Evolutionary conservation across 2,888 invertebrate genomes (phyloP).

Genomic region (Polia nebulosa): DNA sequence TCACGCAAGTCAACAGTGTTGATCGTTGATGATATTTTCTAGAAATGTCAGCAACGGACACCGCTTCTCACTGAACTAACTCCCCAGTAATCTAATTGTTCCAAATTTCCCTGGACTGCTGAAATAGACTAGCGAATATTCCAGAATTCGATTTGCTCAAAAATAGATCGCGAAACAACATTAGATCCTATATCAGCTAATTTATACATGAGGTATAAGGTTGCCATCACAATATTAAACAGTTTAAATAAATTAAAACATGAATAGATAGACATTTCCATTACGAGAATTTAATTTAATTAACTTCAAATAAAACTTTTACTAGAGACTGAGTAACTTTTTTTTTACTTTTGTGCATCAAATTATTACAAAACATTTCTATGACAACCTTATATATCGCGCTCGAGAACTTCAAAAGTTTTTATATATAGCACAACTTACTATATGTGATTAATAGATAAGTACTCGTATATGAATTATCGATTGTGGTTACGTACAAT

Average conservation of each 20-base stretch:
- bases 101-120: conserved; percentile 81
- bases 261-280: conserved; percentile 20
- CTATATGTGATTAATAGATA: conserved; percentile 56
- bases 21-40: conserved; percentile 88
- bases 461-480: conserved; percentile 56
- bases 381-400: conserved; percentile 84
- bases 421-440: conserved; percentile 43
- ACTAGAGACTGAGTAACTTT: conserved; percentile 18
- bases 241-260: conserved; percentile 31
- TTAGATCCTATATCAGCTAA: conserved; percentile 70
- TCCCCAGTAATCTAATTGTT: conserved; percentile 74
- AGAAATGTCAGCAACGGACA: conserved; percentile 90
- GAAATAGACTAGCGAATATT: conserved; percentile 76
- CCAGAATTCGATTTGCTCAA: conserved; percentile 76
- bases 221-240: conserved; percentile 80
- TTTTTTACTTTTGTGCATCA: conserved; percentile 18
- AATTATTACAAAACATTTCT: conserved; percentile 51
- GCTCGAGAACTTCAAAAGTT: conserved; percentile 41
- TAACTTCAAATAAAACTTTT: conserved; percentile 13
- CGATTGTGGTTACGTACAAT: conserved; percentile 78
- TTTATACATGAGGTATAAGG: conserved; percentile 83
- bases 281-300: conserved; percentile 7
- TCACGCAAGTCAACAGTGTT: conserved; percentile 84
- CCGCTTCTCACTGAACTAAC: conserved; percentile 83
- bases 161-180: conserved; percentile 40